Evolutionary conservation across 2,113 vertebrate species (phyloP).

Genomic region (zebrafish (Danio rerio)): GRCz12tu NC_133182.1:78713501-78714000

Average conservation of each 20-base stretch:
- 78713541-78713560: background rate
- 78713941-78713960: too few species aligned
- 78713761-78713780: slow-evolving; percentile 20
- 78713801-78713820: background rate
- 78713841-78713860: slow-evolving; percentile 23
- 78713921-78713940: background rate
- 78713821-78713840: background rate
- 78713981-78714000: too few species aligned
- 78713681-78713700: slow-evolving; percentile 3
- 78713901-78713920: slow-evolving; percentile 15
- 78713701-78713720: slow-evolving; percentile 12
- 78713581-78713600: slow-evolving; percentile 9
- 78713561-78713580: slow-evolving; percentile 1
- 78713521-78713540: background rate
- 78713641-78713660: slow-evolving; percentile 18
- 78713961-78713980: too few species aligned
- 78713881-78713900: slow-evolving; percentile 14
- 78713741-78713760: background rate
- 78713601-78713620: background rate
- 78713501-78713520: slow-evolving; percentile 12
- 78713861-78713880: slow-evolving; percentile 16
- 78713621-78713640: slow-evolving; percentile 16
- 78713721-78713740: slow-evolving; percentile 5
- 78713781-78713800: slow-evolving; percentile 25
- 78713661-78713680: slow-evolving; percentile 18